phyloP scores from a whole-genome alignment of 2,888 invertebrate species.

The Bimastos eiseni region DNA sequence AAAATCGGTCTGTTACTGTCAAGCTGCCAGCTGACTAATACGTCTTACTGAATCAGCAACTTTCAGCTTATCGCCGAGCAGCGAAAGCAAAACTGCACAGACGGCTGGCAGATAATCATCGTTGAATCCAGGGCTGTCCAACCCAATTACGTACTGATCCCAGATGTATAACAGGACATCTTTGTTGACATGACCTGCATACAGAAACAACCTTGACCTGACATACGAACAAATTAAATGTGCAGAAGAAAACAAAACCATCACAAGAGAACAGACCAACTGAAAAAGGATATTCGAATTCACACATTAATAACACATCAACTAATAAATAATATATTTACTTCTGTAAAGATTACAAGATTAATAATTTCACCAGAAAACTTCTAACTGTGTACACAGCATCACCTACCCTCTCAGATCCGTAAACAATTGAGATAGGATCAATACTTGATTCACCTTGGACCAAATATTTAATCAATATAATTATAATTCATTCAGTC shows the following conservation, averaged over 20 bases:
- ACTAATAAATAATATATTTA: not conserved
- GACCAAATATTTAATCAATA: not conserved
- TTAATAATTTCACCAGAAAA: not conserved
- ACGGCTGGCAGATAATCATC: slow-evolving; percentile 57
- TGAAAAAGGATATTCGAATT: not conserved
- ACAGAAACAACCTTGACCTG: not conserved
- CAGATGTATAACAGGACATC: slow-evolving; percentile 59
- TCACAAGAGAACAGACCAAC: not conserved
- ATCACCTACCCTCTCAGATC: not conserved
- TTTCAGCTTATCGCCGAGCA: slow-evolving; percentile 55
- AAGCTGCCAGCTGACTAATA: not conserved
- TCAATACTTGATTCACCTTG: not conserved
- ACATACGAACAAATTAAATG: not conserved
- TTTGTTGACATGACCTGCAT: slow-evolving; percentile 54
- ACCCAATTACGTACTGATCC: slow-evolving; percentile 61
- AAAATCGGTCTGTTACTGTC: not conserved
- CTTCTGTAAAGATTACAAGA: not conserved
- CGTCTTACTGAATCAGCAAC: slow-evolving; percentile 49
- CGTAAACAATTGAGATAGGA: not conserved
- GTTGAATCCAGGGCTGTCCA: slow-evolving; percentile 57
- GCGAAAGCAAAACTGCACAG: slow-evolving; percentile 54
- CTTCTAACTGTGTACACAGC: not conserved
- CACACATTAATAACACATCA: not conserved
- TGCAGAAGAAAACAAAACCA: not conserved
- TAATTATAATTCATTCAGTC: not conserved